Base-by-base conservation (phyloP, 2,113 vertebrate genomes). In the Cottus gobio region DNA sequence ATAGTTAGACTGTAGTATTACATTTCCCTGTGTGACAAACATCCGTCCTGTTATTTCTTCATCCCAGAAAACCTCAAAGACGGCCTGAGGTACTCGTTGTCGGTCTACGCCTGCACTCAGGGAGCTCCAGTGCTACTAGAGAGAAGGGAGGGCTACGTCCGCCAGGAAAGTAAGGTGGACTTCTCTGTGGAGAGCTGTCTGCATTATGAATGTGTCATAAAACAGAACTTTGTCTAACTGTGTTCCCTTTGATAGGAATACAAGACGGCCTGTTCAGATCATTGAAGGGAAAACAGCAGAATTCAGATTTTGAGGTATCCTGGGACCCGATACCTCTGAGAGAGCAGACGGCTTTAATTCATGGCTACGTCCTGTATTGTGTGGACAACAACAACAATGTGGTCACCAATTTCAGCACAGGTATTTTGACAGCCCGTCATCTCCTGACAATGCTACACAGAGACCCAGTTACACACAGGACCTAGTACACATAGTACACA, bases 21-120 rank as follows among this genome's bases (percentile, higher is more conserved):
- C 2, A 30, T 34, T 30, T 54, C 34, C 30, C n/a, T n/a, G n/a
- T n/a, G n/a, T n/a, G n/a, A n/a, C 54, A 6, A 2, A 7, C 24
- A n/a, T 46, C 24, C 52, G 4, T 67, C 50, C 22, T 65, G 3
- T 34, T 31, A 22, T 71, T 26, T 61, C 30, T 64, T 34, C 11
- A 4, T n/a, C n/a, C 7, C 77, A 94, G 94, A 84, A 26, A 58
- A n/a, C 39, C 85, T 94, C 8, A 3, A 5, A 24, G 54, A 56
- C 0, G 93, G 93, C 1, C 18, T 60, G 39, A 87, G 91, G 64
- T 95, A 95, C 75, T 71, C 24, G 0, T 0, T 95, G 8, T 93
- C 93, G 0, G 37, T 95, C 26, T 93, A 88, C 4, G 86, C 76
- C 87, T 95, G 94, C 84, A 91, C 87, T 9, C 31, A n/a, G 3